phyloP scores from a whole-genome alignment of 2,888 invertebrate genomes.

The Aleiodes testaceus region DNA sequence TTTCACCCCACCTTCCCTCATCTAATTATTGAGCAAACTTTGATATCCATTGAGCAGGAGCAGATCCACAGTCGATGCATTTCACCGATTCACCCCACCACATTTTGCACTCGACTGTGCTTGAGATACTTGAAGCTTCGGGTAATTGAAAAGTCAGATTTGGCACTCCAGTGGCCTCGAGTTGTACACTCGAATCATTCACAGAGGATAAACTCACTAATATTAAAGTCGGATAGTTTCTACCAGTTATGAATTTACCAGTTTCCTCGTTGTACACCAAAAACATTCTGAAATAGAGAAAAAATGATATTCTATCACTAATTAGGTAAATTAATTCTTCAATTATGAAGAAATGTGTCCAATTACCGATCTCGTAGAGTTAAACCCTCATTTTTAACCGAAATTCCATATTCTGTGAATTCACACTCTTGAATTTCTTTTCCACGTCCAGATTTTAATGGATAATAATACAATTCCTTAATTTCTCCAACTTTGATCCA shows the following conservation, averaged over 20 bases:
- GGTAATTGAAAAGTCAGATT: conserved; percentile 72
- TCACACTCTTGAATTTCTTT: conserved; percentile 60
- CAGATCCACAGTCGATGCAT: conserved; percentile 79
- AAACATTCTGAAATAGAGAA: conserved; percentile 66
- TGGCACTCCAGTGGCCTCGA: conserved; percentile 74
- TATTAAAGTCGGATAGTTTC: conserved; percentile 73
- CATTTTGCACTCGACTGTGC: conserved; percentile 58
- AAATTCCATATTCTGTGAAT: conserved; percentile 67
- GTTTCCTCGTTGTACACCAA: conserved; percentile 71
- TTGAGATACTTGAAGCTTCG: conserved; percentile 41
- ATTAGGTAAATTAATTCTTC: not conserved
- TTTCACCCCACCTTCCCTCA: too few species aligned
- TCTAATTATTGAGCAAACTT: conserved; percentile 63
- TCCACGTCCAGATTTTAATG: conserved; percentile 72
- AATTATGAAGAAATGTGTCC: not conserved
- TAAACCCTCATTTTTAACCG: conserved; percentile 51
- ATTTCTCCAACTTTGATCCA: conserved; percentile 70
- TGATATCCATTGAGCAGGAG: conserved; percentile 78
- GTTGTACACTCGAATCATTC: conserved; percentile 69
- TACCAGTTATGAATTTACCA: conserved; percentile 71
- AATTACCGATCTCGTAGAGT: conserved; percentile 62
- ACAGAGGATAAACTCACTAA: conserved; percentile 71
- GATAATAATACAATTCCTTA: conserved; percentile 68
- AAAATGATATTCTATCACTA: not conserved
- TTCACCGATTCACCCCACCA: conserved; percentile 70